Evolutionary conservation across 2,888 invertebrate genomes (phyloP), one percentile per base, ranked within the genome.

Genomic region (Scaptomyza cyrtandrae): DNA sequence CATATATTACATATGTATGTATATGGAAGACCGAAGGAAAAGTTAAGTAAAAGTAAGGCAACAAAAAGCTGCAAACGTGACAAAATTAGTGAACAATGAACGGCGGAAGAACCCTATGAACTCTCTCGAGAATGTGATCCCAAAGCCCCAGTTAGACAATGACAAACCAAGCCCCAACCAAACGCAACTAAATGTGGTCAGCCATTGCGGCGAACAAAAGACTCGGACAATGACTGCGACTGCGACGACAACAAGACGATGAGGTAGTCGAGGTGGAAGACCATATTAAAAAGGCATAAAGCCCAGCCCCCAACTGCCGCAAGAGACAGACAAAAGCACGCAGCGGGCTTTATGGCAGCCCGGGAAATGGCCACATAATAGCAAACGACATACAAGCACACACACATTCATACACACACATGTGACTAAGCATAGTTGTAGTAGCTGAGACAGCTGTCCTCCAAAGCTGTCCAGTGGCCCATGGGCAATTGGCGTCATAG

Each of bases 31-130:
- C 10, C 55, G 53, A 55, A 35, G 37, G 58, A 45, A 62, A 62
- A 68, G 69, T 77, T 80, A 63, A 75, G 82, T 83, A 56, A 80
- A 77, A 85, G 77, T 69, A 67, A 73, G 57, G 75, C 60, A 80
- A 75, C 75, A 86, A 84, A 88, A 85, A 88, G 82, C 77, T 82
- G 88, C 89, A 86, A 87, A 89, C 86, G 89, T 87, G 86, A 87
- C 86, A 85, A 89, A 86, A 87, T 89, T 87, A 87, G 88, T 88
- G 89, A 85, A 86, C 89, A 86, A 89, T 85, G 81, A 75, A 63
- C 74, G 65, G 45, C 65, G 76, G 60, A 73, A 71, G 73, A 69
- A 72, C 81, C 85, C 84, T 76, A 84, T 88, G 88, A 85, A 86
- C 84, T 86, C 81, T 74, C 83, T 69, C 39, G 64, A 82, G 79